A percentile compares a stretch with the other conserved stretches of the same genome.
Conservation (phyloP, 1,140 invertebrate genomes). For the Solenopsis fugax region DNA sequence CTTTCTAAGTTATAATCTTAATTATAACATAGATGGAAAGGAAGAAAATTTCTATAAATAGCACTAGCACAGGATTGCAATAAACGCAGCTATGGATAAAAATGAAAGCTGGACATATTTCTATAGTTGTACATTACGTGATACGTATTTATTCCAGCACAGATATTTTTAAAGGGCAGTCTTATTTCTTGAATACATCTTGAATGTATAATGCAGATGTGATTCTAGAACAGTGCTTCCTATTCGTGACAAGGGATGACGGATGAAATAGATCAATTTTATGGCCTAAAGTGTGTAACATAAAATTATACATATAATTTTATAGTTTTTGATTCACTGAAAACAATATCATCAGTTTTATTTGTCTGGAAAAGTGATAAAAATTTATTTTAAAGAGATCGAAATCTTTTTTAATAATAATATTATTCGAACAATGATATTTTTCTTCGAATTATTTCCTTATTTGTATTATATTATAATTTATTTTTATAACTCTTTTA, state of each 20-base stretch:
- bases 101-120: constrained; percentile 26
- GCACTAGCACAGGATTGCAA: background rate
- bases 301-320: no score
- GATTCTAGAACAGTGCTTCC: constrained; percentile 43
- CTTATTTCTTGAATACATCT: background rate
- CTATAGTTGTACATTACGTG: constrained; percentile 36
- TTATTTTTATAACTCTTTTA: no score
- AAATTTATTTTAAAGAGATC: no score
- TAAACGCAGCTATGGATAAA: constrained; percentile 1
- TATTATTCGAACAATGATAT: no score
- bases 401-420: no score
- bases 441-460: no score
- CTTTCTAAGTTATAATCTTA: constrained; percentile 17
- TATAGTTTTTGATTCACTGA: no score
- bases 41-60: constrained; percentile 20
- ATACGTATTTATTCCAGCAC: constrained; percentile 30
- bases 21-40: background rate
- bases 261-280: no score
- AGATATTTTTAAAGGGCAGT: constrained; percentile 31
- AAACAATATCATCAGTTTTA: no score
- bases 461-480: no score
- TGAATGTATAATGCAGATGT: constrained; percentile 26
- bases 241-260: background rate
- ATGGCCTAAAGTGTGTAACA: no score
- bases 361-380: no score